Conservation (phyloP, 2,888 invertebrate species). For the Acrobasis repandana region DNA sequence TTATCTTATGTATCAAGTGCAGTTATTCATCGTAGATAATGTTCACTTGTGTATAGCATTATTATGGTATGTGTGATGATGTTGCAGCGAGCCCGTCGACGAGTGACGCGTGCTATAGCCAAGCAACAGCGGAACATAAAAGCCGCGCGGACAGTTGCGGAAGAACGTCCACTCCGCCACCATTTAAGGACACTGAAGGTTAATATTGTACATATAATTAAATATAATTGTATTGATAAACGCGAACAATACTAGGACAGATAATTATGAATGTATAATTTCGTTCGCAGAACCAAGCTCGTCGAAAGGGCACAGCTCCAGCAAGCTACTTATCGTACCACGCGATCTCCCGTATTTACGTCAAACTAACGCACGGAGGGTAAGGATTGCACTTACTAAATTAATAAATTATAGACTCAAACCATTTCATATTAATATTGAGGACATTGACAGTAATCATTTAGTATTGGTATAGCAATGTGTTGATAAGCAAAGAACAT, state of each 20-base stretch:
- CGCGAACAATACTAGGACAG: constrained; percentile 1
- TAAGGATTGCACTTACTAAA: constrained; percentile 38
- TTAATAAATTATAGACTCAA: background rate
- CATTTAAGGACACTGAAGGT: constrained; percentile 69
- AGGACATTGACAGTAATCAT: background rate
- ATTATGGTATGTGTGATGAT: constrained; percentile 42
- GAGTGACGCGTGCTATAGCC: constrained; percentile 51
- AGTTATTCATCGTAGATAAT: constrained; percentile 65
- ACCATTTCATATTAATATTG: background rate
- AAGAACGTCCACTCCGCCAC: constrained; percentile 59
- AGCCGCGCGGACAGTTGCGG: constrained; percentile 52
- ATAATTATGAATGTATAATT: constrained; percentile 26
- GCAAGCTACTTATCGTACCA: constrained; percentile 75
- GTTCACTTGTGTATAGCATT: constrained; percentile 34
- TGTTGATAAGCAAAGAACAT: background rate
- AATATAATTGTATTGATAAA: constrained; percentile 4
- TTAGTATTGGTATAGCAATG: constrained; percentile 3
- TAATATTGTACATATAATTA: constrained; percentile 27
- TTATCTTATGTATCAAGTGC: constrained; percentile 68
- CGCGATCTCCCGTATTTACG: constrained; percentile 78
- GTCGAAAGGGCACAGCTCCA: constrained; percentile 64
- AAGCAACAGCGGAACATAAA: constrained; percentile 53
- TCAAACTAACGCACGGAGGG: constrained; percentile 80
- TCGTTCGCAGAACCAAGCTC: constrained; percentile 66
- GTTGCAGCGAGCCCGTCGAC: constrained; percentile 65